These are phyloP conservation scores for Irena cyanogastra DNA, from an alignment of 2,113 vertebrate genomes.

Conservation along the genomic window DNA sequence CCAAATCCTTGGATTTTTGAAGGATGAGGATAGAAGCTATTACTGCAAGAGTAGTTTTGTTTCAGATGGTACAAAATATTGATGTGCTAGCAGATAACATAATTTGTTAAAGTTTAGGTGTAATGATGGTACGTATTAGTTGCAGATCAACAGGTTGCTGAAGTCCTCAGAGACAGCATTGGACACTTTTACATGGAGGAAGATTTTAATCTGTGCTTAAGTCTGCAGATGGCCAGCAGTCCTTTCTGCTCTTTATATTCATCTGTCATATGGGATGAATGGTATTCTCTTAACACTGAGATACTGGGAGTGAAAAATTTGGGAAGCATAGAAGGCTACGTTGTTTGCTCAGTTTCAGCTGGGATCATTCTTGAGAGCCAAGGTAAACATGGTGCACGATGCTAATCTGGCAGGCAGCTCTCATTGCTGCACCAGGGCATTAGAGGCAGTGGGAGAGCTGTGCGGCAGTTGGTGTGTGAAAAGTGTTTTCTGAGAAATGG, in stretches of 20 bases:
- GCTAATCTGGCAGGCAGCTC: background rate
- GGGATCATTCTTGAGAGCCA: background rate
- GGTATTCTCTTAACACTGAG: background rate
- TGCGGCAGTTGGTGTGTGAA: background rate
- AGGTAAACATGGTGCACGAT: background rate
- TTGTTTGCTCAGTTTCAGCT: fast-evolving
- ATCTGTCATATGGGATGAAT: background rate
- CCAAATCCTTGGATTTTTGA: background rate
- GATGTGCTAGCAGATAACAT: background rate
- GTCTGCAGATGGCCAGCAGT: background rate
- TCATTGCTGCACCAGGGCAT: background rate
- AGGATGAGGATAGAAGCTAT: background rate
- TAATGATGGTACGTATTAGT: background rate
- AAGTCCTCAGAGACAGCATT: background rate
- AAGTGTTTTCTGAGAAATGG: background rate
- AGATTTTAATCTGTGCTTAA: background rate
- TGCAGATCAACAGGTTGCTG: background rate
- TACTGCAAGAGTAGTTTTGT: background rate
- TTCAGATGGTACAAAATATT: background rate
- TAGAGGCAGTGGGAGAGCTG: background rate
- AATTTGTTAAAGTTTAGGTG: background rate
- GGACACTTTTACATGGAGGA: background rate
- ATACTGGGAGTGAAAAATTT: background rate
- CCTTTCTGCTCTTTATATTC: background rate
- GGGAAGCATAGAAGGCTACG: background rate